Conservation (phyloP, 2,797 vertebrate genomes). For the Masticophis lateralis region DNA sequence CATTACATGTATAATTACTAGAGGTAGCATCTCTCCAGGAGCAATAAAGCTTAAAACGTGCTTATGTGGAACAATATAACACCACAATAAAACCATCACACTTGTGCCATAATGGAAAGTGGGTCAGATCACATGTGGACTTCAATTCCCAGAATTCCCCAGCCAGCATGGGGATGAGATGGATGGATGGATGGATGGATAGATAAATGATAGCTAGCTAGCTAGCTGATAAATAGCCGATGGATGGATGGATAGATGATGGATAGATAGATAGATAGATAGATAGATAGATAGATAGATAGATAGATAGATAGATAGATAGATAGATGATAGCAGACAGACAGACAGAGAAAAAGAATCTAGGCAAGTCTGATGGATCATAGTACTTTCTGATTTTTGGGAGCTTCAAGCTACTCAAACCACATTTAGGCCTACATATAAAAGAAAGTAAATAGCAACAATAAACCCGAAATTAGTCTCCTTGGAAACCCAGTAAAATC, state of each 20-base stretch:
- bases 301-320: too few relatives aligned
- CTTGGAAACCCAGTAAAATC: too few relatives aligned
- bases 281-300: too few relatives aligned
- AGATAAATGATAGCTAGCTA: too few relatives aligned
- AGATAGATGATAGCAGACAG: too few relatives aligned
- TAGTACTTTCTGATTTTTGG: not conserved
- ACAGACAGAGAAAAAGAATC: too few relatives aligned
- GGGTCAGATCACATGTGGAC: not conserved
- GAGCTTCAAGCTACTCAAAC: not conserved
- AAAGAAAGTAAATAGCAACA: not conserved
- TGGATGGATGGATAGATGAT: too few relatives aligned
- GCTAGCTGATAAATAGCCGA: too few relatives aligned
- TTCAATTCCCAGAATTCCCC: not conserved
- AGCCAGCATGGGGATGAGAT: not conserved
- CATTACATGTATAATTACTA: not conserved
- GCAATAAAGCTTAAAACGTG: not conserved
- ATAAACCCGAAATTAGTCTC: not conserved
- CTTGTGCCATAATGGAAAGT: not conserved
- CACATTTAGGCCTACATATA: not conserved
- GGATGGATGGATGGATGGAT: too few relatives aligned
- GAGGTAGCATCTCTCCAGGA: not conserved
- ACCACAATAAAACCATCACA: not conserved
- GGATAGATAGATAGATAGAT: too few relatives aligned
- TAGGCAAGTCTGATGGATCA: not conserved
- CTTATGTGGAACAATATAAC: not conserved